A percentile compares a stretch with the other conserved stretches of the same genome.
Evolutionary conservation across 2,797 vertebrate species (phyloP).

Genomic region (Dermochelys coriacea): DNA sequence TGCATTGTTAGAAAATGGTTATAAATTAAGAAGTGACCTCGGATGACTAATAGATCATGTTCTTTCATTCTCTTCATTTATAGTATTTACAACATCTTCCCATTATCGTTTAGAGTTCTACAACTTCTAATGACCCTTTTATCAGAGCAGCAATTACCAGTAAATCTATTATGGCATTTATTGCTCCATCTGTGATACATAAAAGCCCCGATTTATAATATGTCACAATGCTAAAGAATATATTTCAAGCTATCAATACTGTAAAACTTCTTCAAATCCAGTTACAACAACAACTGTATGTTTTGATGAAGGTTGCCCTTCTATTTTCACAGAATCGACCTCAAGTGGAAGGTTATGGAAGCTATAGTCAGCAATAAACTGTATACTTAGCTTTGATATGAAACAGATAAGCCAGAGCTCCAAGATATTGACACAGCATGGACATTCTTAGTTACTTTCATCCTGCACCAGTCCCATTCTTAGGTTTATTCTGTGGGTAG

Average conservation of each 20-base stretch:
- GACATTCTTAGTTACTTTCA: background rate
- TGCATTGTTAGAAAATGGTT: constrained; percentile 31
- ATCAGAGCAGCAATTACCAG: constrained; percentile 66
- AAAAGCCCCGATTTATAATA: constrained; percentile 66
- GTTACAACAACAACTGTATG: constrained; percentile 10
- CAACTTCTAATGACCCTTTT: constrained; percentile 72
- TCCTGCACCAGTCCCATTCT: background rate
- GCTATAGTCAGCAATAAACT: background rate
- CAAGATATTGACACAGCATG: background rate
- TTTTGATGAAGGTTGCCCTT: constrained; percentile 5
- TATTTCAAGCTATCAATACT: constrained; percentile 47
- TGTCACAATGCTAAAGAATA: constrained; percentile 55
- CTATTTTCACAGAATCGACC: background rate
- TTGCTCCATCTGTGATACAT: constrained; percentile 58
- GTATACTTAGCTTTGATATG: background rate
- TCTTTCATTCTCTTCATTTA: constrained; percentile 65
- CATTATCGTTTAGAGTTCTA: constrained; percentile 75
- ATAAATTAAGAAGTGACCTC: constrained; percentile 67
- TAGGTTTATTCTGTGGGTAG: background rate
- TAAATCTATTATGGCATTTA: constrained; percentile 73
- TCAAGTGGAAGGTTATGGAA: constrained; percentile 1
- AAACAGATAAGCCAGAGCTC: background rate
- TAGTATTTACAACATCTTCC: constrained; percentile 67
- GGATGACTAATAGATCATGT: constrained; percentile 51
- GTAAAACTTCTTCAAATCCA: constrained; percentile 26